A percentile compares a stretch with the other conserved stretches of the same genome.
Conservation (phyloP, 1,140 invertebrate genomes). For the Ceratoteleas bidentatus region DNA sequence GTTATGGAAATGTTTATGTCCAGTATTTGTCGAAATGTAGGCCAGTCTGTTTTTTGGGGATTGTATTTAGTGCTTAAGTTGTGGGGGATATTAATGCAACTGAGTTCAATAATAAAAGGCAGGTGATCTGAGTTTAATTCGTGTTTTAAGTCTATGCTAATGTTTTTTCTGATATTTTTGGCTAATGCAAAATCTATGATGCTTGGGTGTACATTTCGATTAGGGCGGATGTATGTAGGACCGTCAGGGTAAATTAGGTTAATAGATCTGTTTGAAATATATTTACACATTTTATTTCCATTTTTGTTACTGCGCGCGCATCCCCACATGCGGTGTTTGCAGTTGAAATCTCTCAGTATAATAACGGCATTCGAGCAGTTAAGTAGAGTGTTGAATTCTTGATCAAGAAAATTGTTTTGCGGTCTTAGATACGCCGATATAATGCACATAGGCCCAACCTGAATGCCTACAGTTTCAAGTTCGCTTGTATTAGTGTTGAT, state of each 20-base stretch:
- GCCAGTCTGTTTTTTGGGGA: neutral
- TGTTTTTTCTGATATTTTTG: constrained; percentile 3
- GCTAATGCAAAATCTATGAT: constrained; percentile 14
- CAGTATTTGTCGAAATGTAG: neutral
- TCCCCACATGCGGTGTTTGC: neutral
- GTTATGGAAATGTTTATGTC: neutral
- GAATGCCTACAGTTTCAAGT: neutral
- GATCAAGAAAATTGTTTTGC: constrained; percentile 4
- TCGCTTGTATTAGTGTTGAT: neutral
- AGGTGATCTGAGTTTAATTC: constrained; percentile 17
- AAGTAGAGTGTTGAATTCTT: constrained; percentile 2
- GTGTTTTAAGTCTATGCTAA: constrained; percentile 1
- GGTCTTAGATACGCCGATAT: neutral
- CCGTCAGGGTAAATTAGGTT: constrained; percentile 7
- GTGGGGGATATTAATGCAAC: neutral
- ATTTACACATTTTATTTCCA: constrained; percentile 28
- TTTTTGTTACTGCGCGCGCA: constrained; percentile 14
- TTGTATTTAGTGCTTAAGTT: constrained; percentile 50
- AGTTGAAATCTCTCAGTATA: neutral
- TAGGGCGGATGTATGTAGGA: constrained; percentile 2
- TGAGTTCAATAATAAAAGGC: neutral
- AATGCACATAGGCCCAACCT: neutral
- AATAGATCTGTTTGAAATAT: constrained; percentile 7
- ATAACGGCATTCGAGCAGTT: neutral
- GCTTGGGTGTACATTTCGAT: constrained; percentile 4